A percentile compares a stretch with the other conserved stretches of the same genome.
phyloP scores from a whole-genome alignment of 2,888 invertebrate genomes.

The Chymomyza procnemis region DNA sequence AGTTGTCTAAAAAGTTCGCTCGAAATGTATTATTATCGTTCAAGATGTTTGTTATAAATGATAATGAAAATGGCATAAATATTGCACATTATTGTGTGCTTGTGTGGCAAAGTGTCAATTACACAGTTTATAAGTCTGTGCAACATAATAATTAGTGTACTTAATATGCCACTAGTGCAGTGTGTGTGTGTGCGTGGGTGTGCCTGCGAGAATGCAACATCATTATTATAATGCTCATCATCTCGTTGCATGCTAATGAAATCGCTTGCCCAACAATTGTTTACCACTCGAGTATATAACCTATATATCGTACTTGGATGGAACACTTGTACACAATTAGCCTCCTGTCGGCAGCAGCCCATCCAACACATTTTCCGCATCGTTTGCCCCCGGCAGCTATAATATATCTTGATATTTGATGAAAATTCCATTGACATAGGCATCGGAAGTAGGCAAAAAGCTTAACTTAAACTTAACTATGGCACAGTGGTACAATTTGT shows the following conservation, averaged over 20 bases:
- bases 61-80: neutral
- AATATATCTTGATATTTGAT: neutral
- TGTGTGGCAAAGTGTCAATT: conserved; percentile 29
- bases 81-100: neutral
- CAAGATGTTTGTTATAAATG: neutral
- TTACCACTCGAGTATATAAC: conserved; percentile 35
- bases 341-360: neutral
- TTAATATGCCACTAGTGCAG: conserved; percentile 21
- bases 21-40: neutral
- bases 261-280: conserved; percentile 7
- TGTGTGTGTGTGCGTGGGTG: conserved; percentile 23
- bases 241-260: conserved; percentile 35
- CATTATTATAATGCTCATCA: neutral
- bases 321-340: neutral
- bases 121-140: conserved; percentile 26
- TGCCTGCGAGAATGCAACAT: neutral
- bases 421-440: neutral
- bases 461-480: neutral
- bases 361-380: neutral
- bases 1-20: neutral
- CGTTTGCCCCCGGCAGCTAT: neutral
- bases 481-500: neutral
- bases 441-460: neutral
- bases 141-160: conserved; percentile 28
- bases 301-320: conserved; percentile 17